Evolutionary conservation across 2,888 invertebrate species (phyloP).

Genomic region (Torymus auratus): DNA sequence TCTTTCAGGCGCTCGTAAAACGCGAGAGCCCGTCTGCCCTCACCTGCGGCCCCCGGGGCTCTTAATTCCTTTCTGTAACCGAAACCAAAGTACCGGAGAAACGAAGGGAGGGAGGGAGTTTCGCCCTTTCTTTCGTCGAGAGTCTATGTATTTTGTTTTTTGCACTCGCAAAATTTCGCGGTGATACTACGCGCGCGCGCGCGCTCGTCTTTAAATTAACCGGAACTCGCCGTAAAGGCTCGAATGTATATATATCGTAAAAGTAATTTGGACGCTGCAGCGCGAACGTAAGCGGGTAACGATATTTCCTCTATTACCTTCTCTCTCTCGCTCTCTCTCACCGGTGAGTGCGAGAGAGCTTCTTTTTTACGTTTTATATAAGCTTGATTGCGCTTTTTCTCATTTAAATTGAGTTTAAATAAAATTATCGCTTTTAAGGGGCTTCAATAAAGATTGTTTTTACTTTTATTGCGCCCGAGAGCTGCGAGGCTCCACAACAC

Average conservation of each 20-base stretch:
- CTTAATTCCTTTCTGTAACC: constrained; percentile 55
- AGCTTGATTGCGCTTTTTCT: constrained; percentile 50
- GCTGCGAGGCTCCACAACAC: no score
- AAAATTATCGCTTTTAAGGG: constrained; percentile 50
- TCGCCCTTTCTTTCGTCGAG: neutral
- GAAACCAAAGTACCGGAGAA: constrained; percentile 48
- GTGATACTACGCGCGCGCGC: neutral
- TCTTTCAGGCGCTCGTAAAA: constrained; percentile 61
- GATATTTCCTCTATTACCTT: constrained; percentile 53
- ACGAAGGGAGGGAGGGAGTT: neutral
- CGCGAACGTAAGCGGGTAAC: constrained; percentile 28
- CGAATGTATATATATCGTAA: constrained; percentile 41
- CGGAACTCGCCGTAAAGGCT: constrained; percentile 56
- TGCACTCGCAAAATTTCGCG: constrained; percentile 49
- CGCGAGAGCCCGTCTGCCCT: constrained; percentile 8
- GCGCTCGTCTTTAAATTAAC: constrained; percentile 56
- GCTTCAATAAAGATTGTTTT: constrained; percentile 38
- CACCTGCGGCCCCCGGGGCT: constrained; percentile 38
- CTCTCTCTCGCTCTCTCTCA: neutral
- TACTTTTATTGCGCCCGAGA: constrained; percentile 27
- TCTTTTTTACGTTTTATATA: constrained; percentile 42
- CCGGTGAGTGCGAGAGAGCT: no score
- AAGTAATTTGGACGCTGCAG: constrained; percentile 52
- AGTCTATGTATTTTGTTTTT: constrained; percentile 52
- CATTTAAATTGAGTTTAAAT: constrained; percentile 52